Percentiles rank a stretch among this genome's conserved stretches.
phyloP scores from a whole-genome alignment of 2,113 vertebrate species.

The Microtus ochrogaster region DNA sequence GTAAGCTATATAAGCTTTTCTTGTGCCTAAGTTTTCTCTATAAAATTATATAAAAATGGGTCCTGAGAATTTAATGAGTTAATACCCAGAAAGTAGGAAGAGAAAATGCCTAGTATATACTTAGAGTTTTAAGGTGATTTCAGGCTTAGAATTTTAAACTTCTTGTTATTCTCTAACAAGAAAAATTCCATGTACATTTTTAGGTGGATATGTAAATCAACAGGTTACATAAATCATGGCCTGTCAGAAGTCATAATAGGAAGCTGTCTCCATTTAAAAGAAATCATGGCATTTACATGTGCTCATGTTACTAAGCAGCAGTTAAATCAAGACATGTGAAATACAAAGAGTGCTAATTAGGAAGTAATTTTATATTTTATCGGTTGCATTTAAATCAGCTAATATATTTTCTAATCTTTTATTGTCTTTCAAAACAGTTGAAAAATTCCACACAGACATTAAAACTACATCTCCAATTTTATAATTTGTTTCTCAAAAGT shows the following conservation, averaged over 20 bases:
- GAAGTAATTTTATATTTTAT: conserved; percentile 25
- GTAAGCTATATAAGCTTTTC: conserved; percentile 9
- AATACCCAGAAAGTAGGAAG: conserved; percentile 27
- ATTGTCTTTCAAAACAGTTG: conserved; percentile 31
- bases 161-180: neutral
- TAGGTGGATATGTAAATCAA: conserved; percentile 38
- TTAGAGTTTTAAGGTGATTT: neutral
- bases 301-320: conserved; percentile 12
- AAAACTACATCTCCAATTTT: conserved; percentile 38
- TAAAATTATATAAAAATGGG: neutral
- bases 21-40: conserved; percentile 26
- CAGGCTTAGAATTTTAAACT: neutral
- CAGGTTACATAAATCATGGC: conserved; percentile 28
- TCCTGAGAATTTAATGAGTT: conserved; percentile 50
- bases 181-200: neutral
- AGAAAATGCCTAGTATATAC: neutral
- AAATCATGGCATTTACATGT: conserved; percentile 27
- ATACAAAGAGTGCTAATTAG: conserved; percentile 43
- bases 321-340: conserved; percentile 27
- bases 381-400: conserved; percentile 43
- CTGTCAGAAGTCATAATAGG: conserved; percentile 33
- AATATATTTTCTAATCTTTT: conserved; percentile 55
- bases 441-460: conserved; percentile 55
- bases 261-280: conserved; percentile 32
- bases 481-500: conserved; percentile 28